These are phyloP conservation scores for Sinodicranocentrus sp. DNA, from an alignment of 2,888 invertebrate genomes.

Conservation along the genomic window DNA sequence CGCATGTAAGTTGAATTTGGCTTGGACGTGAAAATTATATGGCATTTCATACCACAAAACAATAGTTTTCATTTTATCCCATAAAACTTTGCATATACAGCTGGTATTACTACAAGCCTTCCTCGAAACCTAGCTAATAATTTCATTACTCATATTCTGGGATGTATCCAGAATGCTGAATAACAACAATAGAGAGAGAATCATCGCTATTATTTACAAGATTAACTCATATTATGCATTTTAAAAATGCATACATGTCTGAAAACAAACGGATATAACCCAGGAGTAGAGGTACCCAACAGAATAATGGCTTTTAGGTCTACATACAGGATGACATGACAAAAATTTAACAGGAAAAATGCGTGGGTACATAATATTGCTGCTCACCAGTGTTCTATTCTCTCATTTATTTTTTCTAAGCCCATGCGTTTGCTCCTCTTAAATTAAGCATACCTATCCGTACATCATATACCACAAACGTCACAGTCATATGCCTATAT, in stretches of 20 bases:
- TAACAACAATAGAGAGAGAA: no score
- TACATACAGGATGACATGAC: constrained; percentile 50
- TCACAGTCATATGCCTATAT: no score
- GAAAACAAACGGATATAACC: neutral
- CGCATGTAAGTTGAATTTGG: constrained; percentile 6
- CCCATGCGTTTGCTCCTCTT: neutral
- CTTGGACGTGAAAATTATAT: constrained; percentile 45
- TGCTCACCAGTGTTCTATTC: neutral
- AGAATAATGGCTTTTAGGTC: constrained; percentile 28
- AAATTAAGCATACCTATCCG: no score
- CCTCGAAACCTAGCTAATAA: no score
- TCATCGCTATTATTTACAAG: no score
- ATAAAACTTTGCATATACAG: no score
- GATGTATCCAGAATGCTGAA: no score
- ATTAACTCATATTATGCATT: no score
- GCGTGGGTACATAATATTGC: constrained; percentile 43
- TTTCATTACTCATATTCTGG: no score
- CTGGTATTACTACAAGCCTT: no score
- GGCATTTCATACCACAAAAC: constrained; percentile 33
- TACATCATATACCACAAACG: no score
- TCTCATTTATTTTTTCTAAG: constrained; percentile 13
- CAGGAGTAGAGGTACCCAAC: constrained; percentile 15
- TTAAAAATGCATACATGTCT: no score
- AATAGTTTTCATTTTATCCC: constrained; percentile 12
- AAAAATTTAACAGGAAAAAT: constrained; percentile 44